A percentile compares a stretch with the other conserved stretches of the same genome.
These are phyloP conservation scores for Thysanoteuthis rhombus DNA, from an alignment of 2,888 invertebrate genomes.

Conservation along the genomic window DNA sequence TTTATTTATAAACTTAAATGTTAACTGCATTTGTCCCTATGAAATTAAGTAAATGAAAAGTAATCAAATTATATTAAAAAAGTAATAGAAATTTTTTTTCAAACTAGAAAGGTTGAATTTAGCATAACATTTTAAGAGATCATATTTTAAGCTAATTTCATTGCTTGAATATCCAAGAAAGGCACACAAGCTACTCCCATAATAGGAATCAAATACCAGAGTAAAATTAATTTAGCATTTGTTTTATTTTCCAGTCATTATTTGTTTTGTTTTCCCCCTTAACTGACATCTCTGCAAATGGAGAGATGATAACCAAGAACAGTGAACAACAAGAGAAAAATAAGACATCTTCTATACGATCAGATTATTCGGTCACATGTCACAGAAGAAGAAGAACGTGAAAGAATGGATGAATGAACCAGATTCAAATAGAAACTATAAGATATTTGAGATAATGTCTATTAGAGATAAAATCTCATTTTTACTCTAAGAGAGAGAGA, in stretches of 20 bases:
- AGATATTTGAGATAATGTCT: neutral
- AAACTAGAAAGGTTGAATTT: neutral
- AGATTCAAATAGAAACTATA: neutral
- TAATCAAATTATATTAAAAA: neutral
- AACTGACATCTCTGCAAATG: neutral
- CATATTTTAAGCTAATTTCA: neutral
- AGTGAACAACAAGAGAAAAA: neutral
- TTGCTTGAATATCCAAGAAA: constrained; percentile 12
- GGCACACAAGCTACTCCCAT: neutral
- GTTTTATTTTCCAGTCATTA: neutral
- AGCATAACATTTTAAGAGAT: neutral
- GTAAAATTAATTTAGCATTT: neutral
- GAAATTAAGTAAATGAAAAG: neutral
- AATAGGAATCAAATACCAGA: neutral
- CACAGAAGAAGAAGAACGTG: neutral
- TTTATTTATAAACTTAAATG: neutral
- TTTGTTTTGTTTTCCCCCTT: neutral
- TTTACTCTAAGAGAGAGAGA: neutral
- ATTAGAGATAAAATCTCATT: neutral
- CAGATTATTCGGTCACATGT: neutral
- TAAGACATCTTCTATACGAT: constrained; percentile 12
- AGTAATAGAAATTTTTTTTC: neutral
- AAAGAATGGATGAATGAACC: neutral
- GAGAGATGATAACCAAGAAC: neutral
- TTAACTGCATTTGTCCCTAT: neutral